Evolutionary conservation across 2,888 invertebrate genomes (phyloP), one percentile per base, ranked within the genome.

Genomic region (Isotomurus palustris): DNA sequence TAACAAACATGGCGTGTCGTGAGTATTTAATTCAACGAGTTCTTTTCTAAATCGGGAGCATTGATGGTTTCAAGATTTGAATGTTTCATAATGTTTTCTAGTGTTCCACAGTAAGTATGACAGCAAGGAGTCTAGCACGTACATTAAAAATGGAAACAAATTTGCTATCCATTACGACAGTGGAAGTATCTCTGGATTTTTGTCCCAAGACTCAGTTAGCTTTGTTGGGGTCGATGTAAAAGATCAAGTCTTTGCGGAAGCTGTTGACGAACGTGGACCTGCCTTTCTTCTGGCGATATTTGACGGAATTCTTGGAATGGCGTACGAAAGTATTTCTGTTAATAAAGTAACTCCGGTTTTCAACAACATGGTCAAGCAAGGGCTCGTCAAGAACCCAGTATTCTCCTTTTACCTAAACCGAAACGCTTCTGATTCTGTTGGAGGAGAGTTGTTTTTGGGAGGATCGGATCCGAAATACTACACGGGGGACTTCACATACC

Each of bases 391-490:
- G 24, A 2, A 1, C 2, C 24, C 35, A 14, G n/a, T 45, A 6
- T 45, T 53, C 25, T 44, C 53, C n/a, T 45, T 53, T n/a, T 53
- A 45, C 22, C 29, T 53, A 10, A n/a, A 5, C 73, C 88, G 91
- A 72, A 86, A 94, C 79, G 85, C 92, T 35, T 70, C 74, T 12
- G 87, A 86, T 32, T 73, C 81, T 29, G 76, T 80, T 21, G 40
- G 40, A 6, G 40, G 40, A n/a, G 40, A 40, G n/a, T 5, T 40
- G 8, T 17, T 40, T 6, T 17, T 40, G 6, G 40, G 40, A 17
- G 40, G 40, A 5, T 17, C 40, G 6, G n/a, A 40, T 21, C 5
- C 40, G 6, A n/a, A 5, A n/a, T 40, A 40, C 40, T n/a, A 40
- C 40, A 40, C 40, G 17, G 40, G 8, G 17, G 32, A 32, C 32